Evolutionary conservation across 2,888 invertebrate genomes (phyloP).

Genomic region (Poecilus cupreus): DNA sequence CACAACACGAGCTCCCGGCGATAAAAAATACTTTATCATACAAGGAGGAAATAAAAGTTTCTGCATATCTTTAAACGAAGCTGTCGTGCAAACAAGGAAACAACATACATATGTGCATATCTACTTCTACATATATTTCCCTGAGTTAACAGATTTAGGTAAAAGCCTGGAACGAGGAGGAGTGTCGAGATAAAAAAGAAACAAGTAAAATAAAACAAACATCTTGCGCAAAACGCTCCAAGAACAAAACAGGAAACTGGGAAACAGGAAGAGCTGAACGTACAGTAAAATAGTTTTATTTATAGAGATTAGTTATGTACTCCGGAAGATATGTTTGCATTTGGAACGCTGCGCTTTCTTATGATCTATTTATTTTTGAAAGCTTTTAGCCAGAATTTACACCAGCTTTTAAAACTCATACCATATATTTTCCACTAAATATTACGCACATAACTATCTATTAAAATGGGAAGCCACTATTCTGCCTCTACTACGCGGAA

Average conservation of each 20-base stretch:
- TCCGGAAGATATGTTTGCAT: constrained; percentile 29
- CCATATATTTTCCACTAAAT: not conserved
- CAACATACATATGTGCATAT: constrained; percentile 57
- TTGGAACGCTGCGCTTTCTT: not conserved
- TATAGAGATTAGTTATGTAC: constrained; percentile 47
- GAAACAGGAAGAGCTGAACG: constrained; percentile 12
- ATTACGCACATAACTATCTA: too few species aligned
- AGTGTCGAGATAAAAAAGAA: constrained; percentile 51
- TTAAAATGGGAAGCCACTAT: too few species aligned
- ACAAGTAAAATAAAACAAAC: constrained; percentile 40
- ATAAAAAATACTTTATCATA: constrained; percentile 56
- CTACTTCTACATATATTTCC: constrained; percentile 51
- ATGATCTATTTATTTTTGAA: constrained; percentile 33
- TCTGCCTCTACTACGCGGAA: too few species aligned
- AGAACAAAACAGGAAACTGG: constrained; percentile 47
- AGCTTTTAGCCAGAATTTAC: constrained; percentile 18
- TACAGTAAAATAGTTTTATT: constrained; percentile 46
- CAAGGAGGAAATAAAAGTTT: constrained; percentile 44
- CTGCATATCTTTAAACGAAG: constrained; percentile 42
- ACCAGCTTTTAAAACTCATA: not conserved
- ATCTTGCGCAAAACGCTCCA: constrained; percentile 32
- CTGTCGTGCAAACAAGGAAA: constrained; percentile 35
- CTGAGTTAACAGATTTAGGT: constrained; percentile 58
- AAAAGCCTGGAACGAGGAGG: constrained; percentile 31
- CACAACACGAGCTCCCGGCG: not conserved